Percentiles rank a stretch among this genome's conserved stretches.
Conservation (phyloP, 2,113 vertebrate genomes). For the Brienomyrus longianalis region DNA sequence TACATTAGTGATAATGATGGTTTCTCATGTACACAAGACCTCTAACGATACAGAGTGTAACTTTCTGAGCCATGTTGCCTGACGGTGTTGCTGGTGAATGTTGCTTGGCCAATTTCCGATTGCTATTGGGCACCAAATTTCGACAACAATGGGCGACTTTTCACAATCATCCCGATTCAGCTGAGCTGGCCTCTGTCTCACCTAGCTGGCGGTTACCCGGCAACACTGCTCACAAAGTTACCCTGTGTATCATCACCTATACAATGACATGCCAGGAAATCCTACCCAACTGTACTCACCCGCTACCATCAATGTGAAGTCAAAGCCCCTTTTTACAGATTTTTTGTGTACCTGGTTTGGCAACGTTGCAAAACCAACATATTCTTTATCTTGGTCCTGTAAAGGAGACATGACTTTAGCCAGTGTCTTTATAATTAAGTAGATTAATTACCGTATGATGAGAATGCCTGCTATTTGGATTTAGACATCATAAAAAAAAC, state of each 20-base stretch:
- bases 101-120: not conserved
- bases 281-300: slow-evolving; percentile 54
- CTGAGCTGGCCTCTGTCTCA: not conserved
- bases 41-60: not conserved
- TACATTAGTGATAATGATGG: not conserved
- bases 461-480: not conserved
- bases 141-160: not conserved
- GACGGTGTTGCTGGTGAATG: not conserved
- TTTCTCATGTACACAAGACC: not conserved
- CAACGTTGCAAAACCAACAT: slow-evolving; percentile 74
- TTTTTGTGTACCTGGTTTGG: slow-evolving; percentile 93
- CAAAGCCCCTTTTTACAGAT: slow-evolving; percentile 91
- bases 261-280: not conserved
- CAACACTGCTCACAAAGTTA: not conserved
- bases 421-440: not conserved
- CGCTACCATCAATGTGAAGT: slow-evolving; percentile 94
- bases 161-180: not conserved
- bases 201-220: not conserved
- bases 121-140: not conserved
- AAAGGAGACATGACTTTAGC: not conserved
- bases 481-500: not conserved
- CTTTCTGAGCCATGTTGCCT: not conserved
- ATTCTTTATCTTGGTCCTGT: slow-evolving; percentile 73
- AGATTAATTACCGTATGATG: not conserved
- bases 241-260: not conserved